Conservation (phyloP, 2,797 vertebrate genomes). For the Selene dorsalis region DNA sequence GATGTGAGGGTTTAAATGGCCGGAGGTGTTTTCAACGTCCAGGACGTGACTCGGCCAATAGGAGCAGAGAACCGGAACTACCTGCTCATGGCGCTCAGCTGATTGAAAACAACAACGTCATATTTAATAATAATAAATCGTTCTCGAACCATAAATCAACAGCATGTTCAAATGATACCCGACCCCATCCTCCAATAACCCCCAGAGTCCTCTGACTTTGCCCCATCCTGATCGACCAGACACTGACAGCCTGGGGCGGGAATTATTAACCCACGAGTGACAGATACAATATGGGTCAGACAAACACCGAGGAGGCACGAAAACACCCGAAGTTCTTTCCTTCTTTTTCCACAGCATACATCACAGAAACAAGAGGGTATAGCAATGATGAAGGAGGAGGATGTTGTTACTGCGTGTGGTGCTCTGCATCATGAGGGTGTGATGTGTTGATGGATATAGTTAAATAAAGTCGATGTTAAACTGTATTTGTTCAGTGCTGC, state of each 20-base stretch:
- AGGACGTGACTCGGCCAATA: constrained; percentile 31
- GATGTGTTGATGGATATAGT: background rate
- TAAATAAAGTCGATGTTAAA: background rate
- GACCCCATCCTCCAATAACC: too few relatives aligned
- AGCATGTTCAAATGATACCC: background rate
- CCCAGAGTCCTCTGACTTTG: constrained; percentile 43
- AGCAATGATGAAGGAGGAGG: background rate
- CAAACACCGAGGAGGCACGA: background rate
- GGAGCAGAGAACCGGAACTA: constrained; percentile 20
- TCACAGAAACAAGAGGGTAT: too few relatives aligned
- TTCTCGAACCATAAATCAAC: background rate
- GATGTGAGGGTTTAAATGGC: background rate
- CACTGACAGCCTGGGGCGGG: constrained; percentile 69
- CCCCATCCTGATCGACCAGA: constrained; percentile 62
- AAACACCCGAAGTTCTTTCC: too few relatives aligned
- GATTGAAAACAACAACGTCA: background rate
- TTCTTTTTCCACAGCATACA: too few relatives aligned
- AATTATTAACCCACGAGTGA: constrained; percentile 72
- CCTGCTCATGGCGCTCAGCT: background rate
- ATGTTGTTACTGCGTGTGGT: background rate
- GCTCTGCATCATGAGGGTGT: background rate
- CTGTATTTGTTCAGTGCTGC: background rate
- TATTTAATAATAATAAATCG: background rate
- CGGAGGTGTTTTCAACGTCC: constrained; percentile 13
- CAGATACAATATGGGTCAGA: constrained; percentile 69